Conservation (phyloP, 2,797 vertebrate genomes). For the Lophius americanus region DNA sequence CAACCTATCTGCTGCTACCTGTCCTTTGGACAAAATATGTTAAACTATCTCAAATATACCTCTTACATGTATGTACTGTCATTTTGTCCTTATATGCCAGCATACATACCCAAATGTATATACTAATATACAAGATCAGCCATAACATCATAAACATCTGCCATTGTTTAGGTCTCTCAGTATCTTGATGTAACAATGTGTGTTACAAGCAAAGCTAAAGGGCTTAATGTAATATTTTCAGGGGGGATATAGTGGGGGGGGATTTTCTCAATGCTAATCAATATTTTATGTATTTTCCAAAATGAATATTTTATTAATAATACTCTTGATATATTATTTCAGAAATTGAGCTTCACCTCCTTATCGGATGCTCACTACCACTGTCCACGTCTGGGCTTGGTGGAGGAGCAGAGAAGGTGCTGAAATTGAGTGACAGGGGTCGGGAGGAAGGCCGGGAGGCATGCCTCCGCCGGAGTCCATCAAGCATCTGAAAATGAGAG, state of each 20-base stretch:
- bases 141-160: not conserved
- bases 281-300: conserved; percentile 54
- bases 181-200: too few relatives aligned
- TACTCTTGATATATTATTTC: too few relatives aligned
- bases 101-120: not conserved
- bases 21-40: not conserved
- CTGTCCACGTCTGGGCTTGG: conserved; percentile 80
- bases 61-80: not conserved
- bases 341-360: conserved; percentile 72
- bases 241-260: conserved; percentile 6
- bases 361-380: conserved; percentile 81
- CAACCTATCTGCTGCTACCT: too few relatives aligned
- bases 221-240: conserved; percentile 39
- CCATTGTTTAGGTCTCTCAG: too few relatives aligned
- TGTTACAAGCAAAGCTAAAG: conserved; percentile 36
- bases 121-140: not conserved
- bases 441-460: conserved; percentile 73
- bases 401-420: conserved; percentile 80
- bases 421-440: conserved; percentile 83
- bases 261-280: conserved; percentile 45
- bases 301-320: too few relatives aligned
- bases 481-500: conserved; percentile 77
- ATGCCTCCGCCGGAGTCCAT: conserved; percentile 79
- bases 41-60: not conserved
- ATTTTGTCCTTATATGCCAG: not conserved